These are phyloP conservation scores for Saiga tatarica DNA, from an alignment of 2,113 vertebrate genomes.

Conservation along the genomic window DNA sequence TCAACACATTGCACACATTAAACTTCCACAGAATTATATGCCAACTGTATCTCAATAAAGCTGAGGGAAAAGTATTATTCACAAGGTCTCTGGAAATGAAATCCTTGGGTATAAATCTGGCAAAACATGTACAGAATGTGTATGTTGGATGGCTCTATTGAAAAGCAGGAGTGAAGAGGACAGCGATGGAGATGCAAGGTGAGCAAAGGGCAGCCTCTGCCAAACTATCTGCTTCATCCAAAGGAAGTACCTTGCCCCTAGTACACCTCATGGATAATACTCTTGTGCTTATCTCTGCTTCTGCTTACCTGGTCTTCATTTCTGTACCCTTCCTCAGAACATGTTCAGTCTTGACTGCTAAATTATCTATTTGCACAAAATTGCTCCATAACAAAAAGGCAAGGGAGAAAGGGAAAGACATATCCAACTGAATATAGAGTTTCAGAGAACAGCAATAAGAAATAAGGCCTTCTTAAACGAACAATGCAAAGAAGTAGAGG, in stretches of 20 bases:
- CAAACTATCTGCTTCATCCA: neutral
- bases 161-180: neutral
- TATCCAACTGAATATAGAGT: neutral
- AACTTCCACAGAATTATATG: neutral
- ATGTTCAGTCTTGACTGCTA: neutral
- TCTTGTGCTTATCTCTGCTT: neutral
- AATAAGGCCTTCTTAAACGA: neutral
- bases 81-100: neutral
- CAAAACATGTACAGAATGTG: neutral
- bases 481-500: neutral
- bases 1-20: neutral
- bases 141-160: neutral
- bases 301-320: neutral
- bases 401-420: neutral
- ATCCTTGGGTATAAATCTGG: neutral
- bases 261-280: neutral
- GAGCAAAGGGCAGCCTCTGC: neutral
- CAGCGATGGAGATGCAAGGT: neutral
- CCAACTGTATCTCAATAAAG: neutral
- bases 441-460: neutral
- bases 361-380: neutral
- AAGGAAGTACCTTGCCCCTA: neutral
- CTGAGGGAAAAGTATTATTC: neutral
- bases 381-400: neutral
- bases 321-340: neutral